Conservation (phyloP, 2,113 vertebrate genomes). For the Arothron firmamentum region DNA sequence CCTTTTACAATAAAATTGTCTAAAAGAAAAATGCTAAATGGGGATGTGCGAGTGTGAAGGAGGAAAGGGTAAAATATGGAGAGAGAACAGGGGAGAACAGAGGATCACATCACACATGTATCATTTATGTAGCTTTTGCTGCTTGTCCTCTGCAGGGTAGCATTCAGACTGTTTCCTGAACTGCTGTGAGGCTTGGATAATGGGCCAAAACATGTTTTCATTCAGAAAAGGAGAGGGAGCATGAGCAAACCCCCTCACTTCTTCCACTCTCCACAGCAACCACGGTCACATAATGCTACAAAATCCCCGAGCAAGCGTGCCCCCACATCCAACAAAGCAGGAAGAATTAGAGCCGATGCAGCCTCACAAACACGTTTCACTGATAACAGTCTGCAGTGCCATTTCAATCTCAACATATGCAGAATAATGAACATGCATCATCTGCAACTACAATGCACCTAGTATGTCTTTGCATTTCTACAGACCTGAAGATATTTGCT, state of each 20-base stretch:
- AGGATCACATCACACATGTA: slow-evolving; percentile 42
- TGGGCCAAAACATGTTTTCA: no score
- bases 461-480: background rate
- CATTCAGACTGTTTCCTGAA: no score
- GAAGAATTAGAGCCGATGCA: slow-evolving; percentile 28
- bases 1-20: no score
- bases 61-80: slow-evolving; percentile 32
- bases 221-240: no score
- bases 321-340: slow-evolving; percentile 28
- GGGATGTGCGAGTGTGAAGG: slow-evolving; percentile 37
- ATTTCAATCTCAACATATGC: slow-evolving; percentile 16
- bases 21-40: slow-evolving; percentile 23
- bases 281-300: slow-evolving; percentile 37
- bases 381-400: slow-evolving; percentile 19
- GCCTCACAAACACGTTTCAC: slow-evolving; percentile 3
- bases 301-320: slow-evolving; percentile 33
- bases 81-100: slow-evolving; percentile 10
- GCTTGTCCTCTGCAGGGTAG: background rate
- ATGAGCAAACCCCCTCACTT: background rate
- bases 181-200: no score
- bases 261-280: slow-evolving; percentile 11
- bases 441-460: background rate
- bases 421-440: slow-evolving; percentile 9
- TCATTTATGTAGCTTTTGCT: slow-evolving; percentile 22
- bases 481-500: background rate